phyloP scores from a whole-genome alignment of 2,888 invertebrate genomes.

The Leptinotarsa haldemani region DNA sequence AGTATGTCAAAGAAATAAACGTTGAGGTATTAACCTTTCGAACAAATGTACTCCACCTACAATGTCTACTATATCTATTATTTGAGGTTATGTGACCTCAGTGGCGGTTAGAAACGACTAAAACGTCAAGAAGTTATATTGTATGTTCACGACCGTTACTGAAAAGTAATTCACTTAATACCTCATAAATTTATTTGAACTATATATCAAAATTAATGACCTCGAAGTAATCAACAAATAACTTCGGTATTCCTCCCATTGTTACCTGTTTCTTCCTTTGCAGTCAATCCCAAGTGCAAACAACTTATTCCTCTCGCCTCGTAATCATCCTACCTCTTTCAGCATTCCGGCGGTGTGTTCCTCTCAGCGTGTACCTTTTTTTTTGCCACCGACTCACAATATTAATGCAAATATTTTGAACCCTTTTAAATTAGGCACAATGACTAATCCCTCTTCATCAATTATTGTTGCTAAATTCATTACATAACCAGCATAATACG shows the following conservation, averaged over 20 bases:
- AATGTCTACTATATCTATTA: too few species aligned
- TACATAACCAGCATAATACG: constrained; percentile 49
- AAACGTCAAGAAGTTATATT: too few species aligned
- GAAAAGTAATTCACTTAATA: too few species aligned
- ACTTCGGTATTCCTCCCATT: neutral
- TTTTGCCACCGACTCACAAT: constrained; percentile 30
- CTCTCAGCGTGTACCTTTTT: constrained; percentile 35
- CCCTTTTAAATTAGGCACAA: constrained; percentile 49
- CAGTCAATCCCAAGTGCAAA: constrained; percentile 4
- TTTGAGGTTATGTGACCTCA: too few species aligned
- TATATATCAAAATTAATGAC: too few species aligned
- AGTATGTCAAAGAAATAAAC: too few species aligned
- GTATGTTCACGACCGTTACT: too few species aligned
- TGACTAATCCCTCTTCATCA: constrained; percentile 30
- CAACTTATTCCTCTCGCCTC: neutral
- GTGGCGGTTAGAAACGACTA: too few species aligned
- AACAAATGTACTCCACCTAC: too few species aligned
- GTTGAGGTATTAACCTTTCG: too few species aligned
- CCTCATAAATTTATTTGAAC: too few species aligned
- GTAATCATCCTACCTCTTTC: constrained; percentile 11
- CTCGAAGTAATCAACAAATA: neutral
- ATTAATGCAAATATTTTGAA: constrained; percentile 48
- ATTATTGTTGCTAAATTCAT: constrained; percentile 41
- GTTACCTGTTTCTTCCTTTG: neutral
- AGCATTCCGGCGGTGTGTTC: constrained; percentile 28